These are phyloP conservation scores for Mycetomoellerius zeteki DNA, from an alignment of 1,140 invertebrate genomes.

Conservation along the genomic window DNA sequence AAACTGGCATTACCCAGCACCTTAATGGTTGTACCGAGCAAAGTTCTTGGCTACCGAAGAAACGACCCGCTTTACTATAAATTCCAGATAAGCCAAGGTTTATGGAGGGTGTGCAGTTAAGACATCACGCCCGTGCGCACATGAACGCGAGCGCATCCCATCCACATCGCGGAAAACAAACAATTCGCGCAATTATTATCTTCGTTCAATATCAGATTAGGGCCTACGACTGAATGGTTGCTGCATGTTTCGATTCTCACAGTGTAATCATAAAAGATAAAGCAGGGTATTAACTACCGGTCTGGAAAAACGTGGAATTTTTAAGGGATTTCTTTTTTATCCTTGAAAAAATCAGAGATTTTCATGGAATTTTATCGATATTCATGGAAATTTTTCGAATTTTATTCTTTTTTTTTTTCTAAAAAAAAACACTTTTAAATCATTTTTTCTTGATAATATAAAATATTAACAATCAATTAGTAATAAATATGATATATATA, in stretches of 20 bases:
- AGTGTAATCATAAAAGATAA: not conserved
- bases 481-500: too few species aligned
- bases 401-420: too few species aligned
- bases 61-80: slow-evolving; percentile 79
- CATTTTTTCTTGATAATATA: too few species aligned
- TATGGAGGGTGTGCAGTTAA: slow-evolving; percentile 72
- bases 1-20: slow-evolving; percentile 60
- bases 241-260: not conserved
- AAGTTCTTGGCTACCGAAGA: slow-evolving; percentile 74
- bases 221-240: not conserved
- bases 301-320: too few species aligned
- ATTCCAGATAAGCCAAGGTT: slow-evolving; percentile 81
- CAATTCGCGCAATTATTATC: slow-evolving; percentile 68
- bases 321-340: too few species aligned
- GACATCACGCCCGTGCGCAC: slow-evolving; percentile 44
- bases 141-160: slow-evolving; percentile 32
- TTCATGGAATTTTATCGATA: too few species aligned
- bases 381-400: too few species aligned
- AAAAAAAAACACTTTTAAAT: too few species aligned
- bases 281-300: too few species aligned
- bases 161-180: slow-evolving; percentile 65
- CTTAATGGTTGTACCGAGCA: slow-evolving; percentile 72
- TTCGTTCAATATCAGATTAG: slow-evolving; percentile 68
- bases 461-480: too few species aligned
- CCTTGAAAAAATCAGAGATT: too few species aligned